Conservation (phyloP, 1,140 invertebrate species). For the Ditylenchus dipsaci region DNA sequence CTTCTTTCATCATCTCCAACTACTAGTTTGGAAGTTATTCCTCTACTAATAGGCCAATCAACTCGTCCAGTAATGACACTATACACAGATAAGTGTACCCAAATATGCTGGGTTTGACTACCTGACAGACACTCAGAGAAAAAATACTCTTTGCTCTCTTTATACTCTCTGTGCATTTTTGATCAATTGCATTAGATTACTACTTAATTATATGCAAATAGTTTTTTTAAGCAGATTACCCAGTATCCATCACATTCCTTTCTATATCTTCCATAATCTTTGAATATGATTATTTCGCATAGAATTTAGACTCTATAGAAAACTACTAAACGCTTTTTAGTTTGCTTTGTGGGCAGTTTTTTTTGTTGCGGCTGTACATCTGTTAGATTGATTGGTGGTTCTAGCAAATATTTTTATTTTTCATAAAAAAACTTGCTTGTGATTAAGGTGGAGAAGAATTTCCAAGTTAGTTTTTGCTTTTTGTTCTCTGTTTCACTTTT, state of each 20-base stretch:
- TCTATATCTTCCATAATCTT: not conserved
- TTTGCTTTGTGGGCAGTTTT: no score
- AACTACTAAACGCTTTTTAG: no score
- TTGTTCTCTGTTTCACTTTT: no score
- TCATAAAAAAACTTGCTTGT: no score
- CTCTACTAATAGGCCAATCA: not conserved
- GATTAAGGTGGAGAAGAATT: no score
- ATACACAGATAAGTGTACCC: not conserved
- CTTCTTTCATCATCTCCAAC: not conserved
- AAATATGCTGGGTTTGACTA: not conserved
- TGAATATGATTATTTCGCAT: not conserved
- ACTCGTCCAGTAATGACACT: not conserved
- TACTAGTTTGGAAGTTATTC: not conserved
- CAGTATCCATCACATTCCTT: not conserved
- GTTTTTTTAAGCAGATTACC: not conserved
- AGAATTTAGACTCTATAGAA: not conserved
- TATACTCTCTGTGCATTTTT: not conserved
- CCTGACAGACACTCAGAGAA: not conserved
- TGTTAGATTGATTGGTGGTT: no score
- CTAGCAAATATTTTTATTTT: no score
- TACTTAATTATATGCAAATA: not conserved
- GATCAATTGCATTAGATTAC: not conserved
- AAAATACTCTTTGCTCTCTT: not conserved
- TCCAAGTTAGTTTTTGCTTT: no score
- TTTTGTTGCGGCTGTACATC: no score